Percentiles rank a stretch among this genome's conserved stretches.
Conservation (phyloP, 2,797 vertebrate species). For the Micrastur ruficollis region DNA sequence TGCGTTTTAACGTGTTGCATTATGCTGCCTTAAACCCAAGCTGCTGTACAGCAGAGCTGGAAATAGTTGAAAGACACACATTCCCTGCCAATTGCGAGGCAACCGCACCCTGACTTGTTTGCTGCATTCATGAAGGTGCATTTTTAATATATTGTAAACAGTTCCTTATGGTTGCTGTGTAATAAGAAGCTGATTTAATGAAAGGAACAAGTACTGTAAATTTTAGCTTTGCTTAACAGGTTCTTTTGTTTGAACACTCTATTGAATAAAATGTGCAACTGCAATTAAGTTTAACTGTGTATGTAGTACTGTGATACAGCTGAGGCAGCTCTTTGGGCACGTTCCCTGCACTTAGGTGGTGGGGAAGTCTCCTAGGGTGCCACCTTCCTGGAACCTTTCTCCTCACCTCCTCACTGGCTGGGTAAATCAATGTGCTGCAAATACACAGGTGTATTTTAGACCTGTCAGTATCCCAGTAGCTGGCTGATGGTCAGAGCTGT, state of each 20-base stretch:
- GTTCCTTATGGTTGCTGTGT: constrained; percentile 1
- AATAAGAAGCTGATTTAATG: background rate
- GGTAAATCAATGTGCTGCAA: fast-evolving
- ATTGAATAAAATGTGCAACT: background rate
- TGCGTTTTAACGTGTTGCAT: constrained; percentile 38
- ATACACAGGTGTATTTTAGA: background rate
- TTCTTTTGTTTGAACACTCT: background rate
- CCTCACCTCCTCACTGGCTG: fast-evolving
- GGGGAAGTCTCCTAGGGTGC: background rate
- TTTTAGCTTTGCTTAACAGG: background rate
- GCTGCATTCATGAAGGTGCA: background rate
- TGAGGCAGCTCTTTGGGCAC: background rate
- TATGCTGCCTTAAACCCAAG: background rate
- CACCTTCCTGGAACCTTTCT: background rate
- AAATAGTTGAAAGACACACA: background rate
- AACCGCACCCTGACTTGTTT: background rate
- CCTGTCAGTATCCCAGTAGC: background rate
- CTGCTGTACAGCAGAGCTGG: constrained; percentile 1
- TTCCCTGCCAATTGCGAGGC: background rate
- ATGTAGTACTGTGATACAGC: background rate
- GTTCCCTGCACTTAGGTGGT: background rate
- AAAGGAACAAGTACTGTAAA: background rate
- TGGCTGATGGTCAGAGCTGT: background rate
- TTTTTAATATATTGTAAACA: constrained; percentile 22
- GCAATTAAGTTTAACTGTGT: background rate